Evolutionary conservation across 2,113 vertebrate genomes (phyloP).

Genomic region (Andinoacara biseriatus): DNA sequence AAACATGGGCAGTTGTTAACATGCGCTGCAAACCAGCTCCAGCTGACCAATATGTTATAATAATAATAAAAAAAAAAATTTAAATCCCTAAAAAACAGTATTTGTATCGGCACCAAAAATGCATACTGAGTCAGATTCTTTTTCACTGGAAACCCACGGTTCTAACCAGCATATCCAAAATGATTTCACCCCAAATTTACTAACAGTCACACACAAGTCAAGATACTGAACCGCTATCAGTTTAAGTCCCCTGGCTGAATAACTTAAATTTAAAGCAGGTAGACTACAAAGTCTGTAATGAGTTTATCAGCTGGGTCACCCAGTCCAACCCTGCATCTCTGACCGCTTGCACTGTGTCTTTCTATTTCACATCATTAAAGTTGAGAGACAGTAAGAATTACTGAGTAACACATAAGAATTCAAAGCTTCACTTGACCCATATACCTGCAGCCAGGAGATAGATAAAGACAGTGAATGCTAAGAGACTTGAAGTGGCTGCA

Average conservation of each 20-base stretch:
- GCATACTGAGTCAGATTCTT: neutral
- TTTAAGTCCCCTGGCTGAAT: neutral
- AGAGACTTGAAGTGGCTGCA: neutral
- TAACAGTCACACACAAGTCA: neutral
- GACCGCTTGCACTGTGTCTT: neutral
- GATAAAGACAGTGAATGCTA: conserved; percentile 33
- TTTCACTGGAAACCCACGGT: neutral
- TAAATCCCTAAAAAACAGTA: neutral
- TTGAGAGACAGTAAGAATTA: neutral
- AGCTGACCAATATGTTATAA: neutral
- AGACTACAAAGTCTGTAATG: neutral
- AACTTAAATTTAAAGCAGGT: neutral
- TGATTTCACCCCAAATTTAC: neutral
- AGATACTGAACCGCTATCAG: neutral
- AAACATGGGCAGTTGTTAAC: neutral
- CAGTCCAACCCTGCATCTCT: neutral
- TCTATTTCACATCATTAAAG: conserved; percentile 6
- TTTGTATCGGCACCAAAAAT: neutral
- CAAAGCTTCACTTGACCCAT: conserved; percentile 57
- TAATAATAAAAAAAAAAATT: no score
- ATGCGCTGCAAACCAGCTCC: neutral
- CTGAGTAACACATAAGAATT: conserved; percentile 20
- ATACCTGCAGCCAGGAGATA: conserved; percentile 62
- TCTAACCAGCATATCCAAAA: neutral
- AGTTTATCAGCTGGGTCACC: conserved; percentile 16